Evolutionary conservation across 2,888 invertebrate genomes (phyloP).

Genomic region (Dolomedes plantarius): DNA sequence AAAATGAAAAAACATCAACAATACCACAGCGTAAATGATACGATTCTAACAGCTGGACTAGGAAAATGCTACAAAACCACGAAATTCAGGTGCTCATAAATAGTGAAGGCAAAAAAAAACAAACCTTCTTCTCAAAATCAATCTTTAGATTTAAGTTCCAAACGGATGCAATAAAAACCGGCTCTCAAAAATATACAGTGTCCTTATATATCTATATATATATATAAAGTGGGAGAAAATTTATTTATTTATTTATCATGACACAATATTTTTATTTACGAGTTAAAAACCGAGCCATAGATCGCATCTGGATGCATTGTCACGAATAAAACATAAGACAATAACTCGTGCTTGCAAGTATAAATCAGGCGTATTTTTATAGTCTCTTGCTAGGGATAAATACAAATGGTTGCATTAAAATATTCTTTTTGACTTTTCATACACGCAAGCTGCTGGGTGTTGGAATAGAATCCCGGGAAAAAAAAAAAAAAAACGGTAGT

Average conservation of each 20-base stretch:
- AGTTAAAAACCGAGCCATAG: not conserved
- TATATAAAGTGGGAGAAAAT: not conserved
- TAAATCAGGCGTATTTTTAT: slow-evolving; percentile 27
- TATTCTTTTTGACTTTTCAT: not conserved
- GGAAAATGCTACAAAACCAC: no score
- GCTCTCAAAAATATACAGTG: not conserved
- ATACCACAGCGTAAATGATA: no score
- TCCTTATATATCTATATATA: no score
- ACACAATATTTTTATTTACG: not conserved
- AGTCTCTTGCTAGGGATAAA: slow-evolving; percentile 2
- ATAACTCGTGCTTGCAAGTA: slow-evolving; percentile 1
- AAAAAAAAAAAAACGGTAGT: no score
- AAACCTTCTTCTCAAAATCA: not conserved
- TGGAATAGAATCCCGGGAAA: not conserved
- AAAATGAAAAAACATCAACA: no score
- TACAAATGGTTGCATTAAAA: slow-evolving; percentile 14
- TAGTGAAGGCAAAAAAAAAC: no score
- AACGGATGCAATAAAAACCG: not conserved
- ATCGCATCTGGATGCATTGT: slow-evolving; percentile 15
- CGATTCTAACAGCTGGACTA: no score
- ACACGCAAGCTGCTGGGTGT: not conserved
- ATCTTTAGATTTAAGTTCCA: not conserved
- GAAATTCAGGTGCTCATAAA: no score
- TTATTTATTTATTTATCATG: not conserved
- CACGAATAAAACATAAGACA: slow-evolving; percentile 24